Evolutionary conservation across 2,797 vertebrate species (phyloP), one percentile per base, ranked within the genome.

Genomic region (Arctocebus calabarensis): DNA sequence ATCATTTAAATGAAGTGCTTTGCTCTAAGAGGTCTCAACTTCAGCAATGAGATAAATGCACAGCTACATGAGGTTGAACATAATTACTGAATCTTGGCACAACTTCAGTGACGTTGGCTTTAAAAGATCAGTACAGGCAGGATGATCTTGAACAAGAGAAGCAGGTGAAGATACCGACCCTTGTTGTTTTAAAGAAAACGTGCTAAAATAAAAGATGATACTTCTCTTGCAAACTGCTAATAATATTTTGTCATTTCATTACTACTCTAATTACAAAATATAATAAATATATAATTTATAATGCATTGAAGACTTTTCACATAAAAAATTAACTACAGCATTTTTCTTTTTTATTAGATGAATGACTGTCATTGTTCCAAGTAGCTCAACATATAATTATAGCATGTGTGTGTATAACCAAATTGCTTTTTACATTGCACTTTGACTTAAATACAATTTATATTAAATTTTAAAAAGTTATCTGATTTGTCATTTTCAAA

Each of bases 51-150:
- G 97, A 97, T 98, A 98, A 98, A 97, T 95, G 94, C 96, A 97
- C 97, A 96, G 95, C 91, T 97, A 83, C 94, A 96, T 97, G 97
- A 96, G 96, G 97, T 93, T 88, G 79, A 98, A 96, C 91, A 91
- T 96, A 97, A 97, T 98, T 98, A 97, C 94, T 97, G 96, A 97
- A 97, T 97, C 98, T 98, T 98, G 98, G 97, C 98, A 98, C 97
- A 97, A 98, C 97, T 98, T 97, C 97, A 98, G 90, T 98, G 96
- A 98, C 97, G 90, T 98, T 94, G 97, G 97, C 97, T 97, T 97
- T 95, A 94, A 96, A 97, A 98, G 96, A 97, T 98, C 98, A 97
- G 97, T 97, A 94, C 97, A 94, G 82, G 45, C 92, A 97, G 86
- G 73, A 94, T 1, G 5, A 94, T 97, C 87, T 96, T 94, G 97